phyloP scores from a whole-genome alignment of 1,140 invertebrate species.

The Zaprionus camerounensis region DNA sequence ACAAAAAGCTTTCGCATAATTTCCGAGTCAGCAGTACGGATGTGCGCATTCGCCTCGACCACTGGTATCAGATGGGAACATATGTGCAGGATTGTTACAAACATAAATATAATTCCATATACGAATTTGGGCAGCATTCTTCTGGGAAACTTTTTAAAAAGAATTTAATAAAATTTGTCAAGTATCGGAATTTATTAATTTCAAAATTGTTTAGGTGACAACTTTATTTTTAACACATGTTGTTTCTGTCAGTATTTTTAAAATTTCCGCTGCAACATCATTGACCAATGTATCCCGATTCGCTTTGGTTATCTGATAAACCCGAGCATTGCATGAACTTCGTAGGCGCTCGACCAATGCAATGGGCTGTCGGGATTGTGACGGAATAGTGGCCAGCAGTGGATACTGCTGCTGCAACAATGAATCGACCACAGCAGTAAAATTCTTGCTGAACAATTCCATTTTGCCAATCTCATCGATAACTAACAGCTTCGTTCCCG shows the following conservation, averaged over 20 bases:
- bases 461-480: conserved; percentile 70
- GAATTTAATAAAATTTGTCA: not conserved
- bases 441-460: conserved; percentile 56
- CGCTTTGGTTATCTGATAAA: conserved; percentile 37
- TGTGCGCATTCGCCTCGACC: conserved; percentile 46
- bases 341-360: conserved; percentile 52
- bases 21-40: conserved; percentile 32
- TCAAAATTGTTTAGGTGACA: not conserved
- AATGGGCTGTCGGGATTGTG: conserved; percentile 29
- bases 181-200: no score
- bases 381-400: conserved; percentile 45
- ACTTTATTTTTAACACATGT: not conserved
- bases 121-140: conserved; percentile 46
- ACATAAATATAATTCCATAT: conserved; percentile 32
- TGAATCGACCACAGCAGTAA: conserved; percentile 30
- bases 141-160: not conserved
- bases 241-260: not conserved
- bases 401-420: conserved; percentile 15
- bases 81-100: conserved; percentile 42
- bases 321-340: not conserved
- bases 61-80: conserved; percentile 45
- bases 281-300: conserved; percentile 47
- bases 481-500: conserved; percentile 29
- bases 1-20: conserved; percentile 44
- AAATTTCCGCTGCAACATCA: conserved; percentile 29